phyloP scores from a whole-genome alignment of 2,113 vertebrate genomes.

The Trochalopteron elliotii region DNA sequence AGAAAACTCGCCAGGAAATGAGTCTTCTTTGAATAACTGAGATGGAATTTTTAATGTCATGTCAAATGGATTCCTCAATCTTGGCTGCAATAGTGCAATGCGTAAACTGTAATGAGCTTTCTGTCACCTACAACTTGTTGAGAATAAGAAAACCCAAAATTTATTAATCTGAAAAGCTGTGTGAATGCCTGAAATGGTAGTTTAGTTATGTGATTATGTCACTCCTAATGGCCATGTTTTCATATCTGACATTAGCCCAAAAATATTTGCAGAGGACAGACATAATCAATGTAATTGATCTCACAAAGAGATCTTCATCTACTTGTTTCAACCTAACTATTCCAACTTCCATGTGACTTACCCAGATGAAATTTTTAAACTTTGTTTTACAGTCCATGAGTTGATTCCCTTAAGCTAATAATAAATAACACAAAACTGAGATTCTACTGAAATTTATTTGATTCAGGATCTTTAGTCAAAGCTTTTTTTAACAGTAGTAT shows the following conservation, averaged over 20 bases:
- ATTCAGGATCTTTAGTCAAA: not conserved
- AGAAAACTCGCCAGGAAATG: not conserved
- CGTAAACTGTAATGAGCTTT: not conserved
- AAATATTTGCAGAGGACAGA: not conserved
- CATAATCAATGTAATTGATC: not conserved
- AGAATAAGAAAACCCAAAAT: not conserved
- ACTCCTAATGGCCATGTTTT: not conserved
- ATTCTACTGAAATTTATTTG: not conserved
- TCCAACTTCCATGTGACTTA: not conserved
- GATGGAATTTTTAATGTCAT: not conserved
- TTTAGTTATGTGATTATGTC: not conserved
- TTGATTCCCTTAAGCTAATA: not conserved
- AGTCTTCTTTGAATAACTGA: not conserved
- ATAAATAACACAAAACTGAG: not conserved
- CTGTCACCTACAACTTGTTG: not conserved
- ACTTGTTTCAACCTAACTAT: not conserved
- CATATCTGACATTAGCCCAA: not conserved
- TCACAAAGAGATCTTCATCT: not conserved
- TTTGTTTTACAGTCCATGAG: not conserved
- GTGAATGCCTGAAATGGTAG: not conserved
- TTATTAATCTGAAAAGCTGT: not conserved
- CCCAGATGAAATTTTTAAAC: not conserved
- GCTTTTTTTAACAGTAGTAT: not conserved
- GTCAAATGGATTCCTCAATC: not conserved
- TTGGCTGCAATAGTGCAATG: not conserved